Evolutionary conservation across 2,888 invertebrate species (phyloP).

Genomic region (Trissoscelio sp.): DNA sequence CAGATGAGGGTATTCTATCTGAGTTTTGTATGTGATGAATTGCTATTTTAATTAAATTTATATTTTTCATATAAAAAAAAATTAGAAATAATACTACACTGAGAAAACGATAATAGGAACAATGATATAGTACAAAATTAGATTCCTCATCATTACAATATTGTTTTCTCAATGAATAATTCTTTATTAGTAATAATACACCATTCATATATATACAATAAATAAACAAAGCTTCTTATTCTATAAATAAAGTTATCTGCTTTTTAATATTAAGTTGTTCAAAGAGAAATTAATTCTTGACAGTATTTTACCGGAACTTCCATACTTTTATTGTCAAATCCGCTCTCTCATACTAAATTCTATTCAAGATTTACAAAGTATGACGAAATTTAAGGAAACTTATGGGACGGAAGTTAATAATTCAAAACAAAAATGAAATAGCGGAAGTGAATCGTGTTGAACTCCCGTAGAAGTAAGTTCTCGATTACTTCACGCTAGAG

Average conservation of each 20-base stretch:
- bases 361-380: conserved; percentile 27
- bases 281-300: conserved; percentile 7
- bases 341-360: conserved; percentile 2
- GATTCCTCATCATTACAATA: too few species aligned
- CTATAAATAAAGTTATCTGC: background rate
- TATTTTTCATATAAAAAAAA: too few species aligned
- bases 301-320: background rate
- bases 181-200: too few species aligned
- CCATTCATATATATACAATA: too few species aligned
- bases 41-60: too few species aligned
- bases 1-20: too few species aligned
- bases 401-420: conserved; percentile 43
- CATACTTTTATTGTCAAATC: conserved; percentile 7
- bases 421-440: conserved; percentile 53
- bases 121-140: too few species aligned
- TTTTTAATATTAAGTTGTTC: background rate
- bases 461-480: conserved; percentile 59
- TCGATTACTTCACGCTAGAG: conserved; percentile 62
- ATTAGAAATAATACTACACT: too few species aligned
- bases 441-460: conserved; percentile 21
- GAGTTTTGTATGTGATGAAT: too few species aligned
- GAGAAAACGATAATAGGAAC: too few species aligned
- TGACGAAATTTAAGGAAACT: conserved; percentile 33
- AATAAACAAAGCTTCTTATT: too few species aligned
- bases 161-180: too few species aligned